These are phyloP conservation scores for Crotalus helleri DNA, from an alignment of 2,113 vertebrate species.

Conservation along the genomic window DNA sequence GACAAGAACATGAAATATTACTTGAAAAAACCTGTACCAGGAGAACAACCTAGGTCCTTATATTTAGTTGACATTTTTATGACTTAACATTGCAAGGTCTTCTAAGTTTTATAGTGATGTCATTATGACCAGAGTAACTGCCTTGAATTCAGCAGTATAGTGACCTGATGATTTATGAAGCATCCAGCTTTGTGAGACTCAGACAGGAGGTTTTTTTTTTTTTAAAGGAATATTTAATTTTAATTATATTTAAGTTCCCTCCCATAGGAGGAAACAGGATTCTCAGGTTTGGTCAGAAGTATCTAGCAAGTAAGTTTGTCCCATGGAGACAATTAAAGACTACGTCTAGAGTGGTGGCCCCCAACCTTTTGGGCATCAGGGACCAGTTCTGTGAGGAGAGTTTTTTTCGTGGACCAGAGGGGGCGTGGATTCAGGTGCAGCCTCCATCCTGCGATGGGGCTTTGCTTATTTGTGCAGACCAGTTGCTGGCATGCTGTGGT, in stretches of 20 bases:
- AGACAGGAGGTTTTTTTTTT: neutral
- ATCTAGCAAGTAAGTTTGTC: neutral
- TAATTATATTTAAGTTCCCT: neutral
- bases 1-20: neutral
- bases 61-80: neutral
- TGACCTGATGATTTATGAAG: neutral
- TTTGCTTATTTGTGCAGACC: no score
- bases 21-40: neutral
- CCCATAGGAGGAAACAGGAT: neutral
- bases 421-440: no score
- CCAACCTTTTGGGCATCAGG: no score
- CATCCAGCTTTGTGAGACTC: neutral
- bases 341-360: neutral
- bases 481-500: no score
- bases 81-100: neutral
- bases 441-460: no score
- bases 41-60: neutral
- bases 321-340: neutral
- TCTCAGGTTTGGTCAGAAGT: neutral
- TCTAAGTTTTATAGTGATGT: conserved; percentile 6
- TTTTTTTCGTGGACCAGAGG: no score
- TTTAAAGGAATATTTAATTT: neutral
- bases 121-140: neutral
- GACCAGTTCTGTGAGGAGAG: no score
- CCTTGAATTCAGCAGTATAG: neutral